A percentile compares a stretch with the other conserved stretches of the same genome.
Conservation (phyloP, 1,140 invertebrate species). For the Chrysoperla carnea region DNA sequence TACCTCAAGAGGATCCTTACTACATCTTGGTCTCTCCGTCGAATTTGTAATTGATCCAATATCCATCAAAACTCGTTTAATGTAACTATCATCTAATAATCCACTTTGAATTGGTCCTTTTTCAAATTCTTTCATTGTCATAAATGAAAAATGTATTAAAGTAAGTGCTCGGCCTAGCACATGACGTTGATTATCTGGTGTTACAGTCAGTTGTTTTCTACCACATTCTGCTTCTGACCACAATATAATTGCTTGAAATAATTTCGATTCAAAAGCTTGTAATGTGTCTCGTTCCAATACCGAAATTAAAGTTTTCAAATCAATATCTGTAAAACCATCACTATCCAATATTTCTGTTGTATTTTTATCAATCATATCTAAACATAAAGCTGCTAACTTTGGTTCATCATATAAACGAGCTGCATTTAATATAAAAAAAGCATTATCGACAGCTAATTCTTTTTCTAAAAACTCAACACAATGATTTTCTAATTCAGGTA, state of each 20-base stretch:
- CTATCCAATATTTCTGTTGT: slow-evolving; percentile 64
- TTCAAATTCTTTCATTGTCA: slow-evolving; percentile 79
- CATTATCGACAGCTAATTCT: slow-evolving; percentile 66
- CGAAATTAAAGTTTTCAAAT: slow-evolving; percentile 60
- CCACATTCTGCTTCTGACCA: slow-evolving; percentile 71
- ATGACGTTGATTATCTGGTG: slow-evolving; percentile 49
- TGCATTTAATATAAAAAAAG: slow-evolving; percentile 64
- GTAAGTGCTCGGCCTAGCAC: slow-evolving; percentile 49
- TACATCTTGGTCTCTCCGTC: too few relatives aligned
- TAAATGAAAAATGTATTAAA: slow-evolving; percentile 68
- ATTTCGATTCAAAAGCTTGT: slow-evolving; percentile 59
- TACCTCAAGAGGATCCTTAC: too few relatives aligned
- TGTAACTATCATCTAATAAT: slow-evolving; percentile 57
- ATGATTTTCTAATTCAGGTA: slow-evolving; percentile 62
- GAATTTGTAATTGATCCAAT: slow-evolving; percentile 66
- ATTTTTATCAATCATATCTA: slow-evolving; percentile 75
- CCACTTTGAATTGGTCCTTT: slow-evolving; percentile 58
- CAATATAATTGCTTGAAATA: slow-evolving; percentile 52
- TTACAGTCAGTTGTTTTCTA: slow-evolving; percentile 40
- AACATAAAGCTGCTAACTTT: slow-evolving; percentile 55
- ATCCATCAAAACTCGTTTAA: slow-evolving; percentile 63
- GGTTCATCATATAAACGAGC: slow-evolving; percentile 71
- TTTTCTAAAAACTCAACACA: slow-evolving; percentile 73
- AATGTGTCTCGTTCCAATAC: slow-evolving; percentile 72
- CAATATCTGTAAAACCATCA: slow-evolving; percentile 78